phyloP scores from a whole-genome alignment of 2,113 vertebrate species.

The Ivindomyrus marchei region DNA sequence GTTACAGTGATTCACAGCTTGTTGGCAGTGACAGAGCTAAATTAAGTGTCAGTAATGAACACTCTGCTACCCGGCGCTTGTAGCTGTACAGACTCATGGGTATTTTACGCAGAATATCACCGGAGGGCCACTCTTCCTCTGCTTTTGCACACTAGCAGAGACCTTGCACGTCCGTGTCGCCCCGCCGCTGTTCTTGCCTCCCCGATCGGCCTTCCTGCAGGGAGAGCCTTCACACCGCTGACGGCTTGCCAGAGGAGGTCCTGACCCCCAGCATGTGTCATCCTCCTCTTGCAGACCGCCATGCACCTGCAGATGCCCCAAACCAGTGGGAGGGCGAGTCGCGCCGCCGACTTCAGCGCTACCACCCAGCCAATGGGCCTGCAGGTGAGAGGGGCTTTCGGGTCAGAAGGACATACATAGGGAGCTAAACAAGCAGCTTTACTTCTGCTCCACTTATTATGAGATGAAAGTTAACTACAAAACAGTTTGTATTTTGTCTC shows the following conservation, averaged over 20 bases:
- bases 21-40: constrained; percentile 26
- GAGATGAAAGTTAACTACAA: neutral
- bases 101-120: neutral
- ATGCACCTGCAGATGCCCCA: constrained; percentile 74
- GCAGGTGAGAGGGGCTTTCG: constrained; percentile 77
- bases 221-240: neutral
- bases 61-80: neutral
- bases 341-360: constrained; percentile 72
- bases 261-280: constrained; percentile 47
- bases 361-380: constrained; percentile 77
- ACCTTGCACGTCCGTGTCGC: neutral
- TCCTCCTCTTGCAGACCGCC: constrained; percentile 63
- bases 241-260: neutral
- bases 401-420: neutral
- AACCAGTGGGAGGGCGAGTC: constrained; percentile 82
- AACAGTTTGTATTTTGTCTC: neutral
- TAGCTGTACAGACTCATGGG: constrained; percentile 5
- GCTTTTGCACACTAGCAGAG: neutral
- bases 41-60: neutral
- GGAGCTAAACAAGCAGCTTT: neutral
- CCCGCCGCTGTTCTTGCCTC: neutral
- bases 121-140: neutral
- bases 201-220: neutral
- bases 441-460: neutral
- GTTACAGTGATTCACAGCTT: constrained; percentile 3